Conservation (phyloP, 2,113 vertebrate genomes). For the Ceratotherium simum region DNA sequence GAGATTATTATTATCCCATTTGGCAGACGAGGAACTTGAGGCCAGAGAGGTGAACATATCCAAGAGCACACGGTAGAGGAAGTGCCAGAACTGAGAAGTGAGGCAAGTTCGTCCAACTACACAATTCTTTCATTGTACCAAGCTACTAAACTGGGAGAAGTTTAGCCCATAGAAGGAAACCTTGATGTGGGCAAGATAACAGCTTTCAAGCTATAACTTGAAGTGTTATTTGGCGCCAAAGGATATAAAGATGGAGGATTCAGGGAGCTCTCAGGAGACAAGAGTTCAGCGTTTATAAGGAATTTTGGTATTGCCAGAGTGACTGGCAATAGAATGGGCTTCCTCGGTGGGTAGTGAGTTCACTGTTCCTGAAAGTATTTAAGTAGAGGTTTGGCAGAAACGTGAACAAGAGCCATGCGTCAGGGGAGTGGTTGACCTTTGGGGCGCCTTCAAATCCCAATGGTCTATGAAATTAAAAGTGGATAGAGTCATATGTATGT, state of each 20-base stretch:
- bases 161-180: background rate
- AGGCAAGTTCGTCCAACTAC: background rate
- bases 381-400: background rate
- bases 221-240: background rate
- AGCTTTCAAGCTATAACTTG: background rate
- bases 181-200: background rate
- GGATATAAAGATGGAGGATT: background rate
- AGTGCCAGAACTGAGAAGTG: background rate
- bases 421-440: background rate
- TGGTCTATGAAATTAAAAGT: background rate
- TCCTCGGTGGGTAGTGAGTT: background rate
- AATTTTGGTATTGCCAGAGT: background rate
- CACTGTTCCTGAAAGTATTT: background rate
- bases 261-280: background rate
- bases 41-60: background rate
- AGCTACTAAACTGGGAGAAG: background rate
- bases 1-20: background rate
- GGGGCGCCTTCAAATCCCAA: background rate
- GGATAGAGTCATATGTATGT: background rate
- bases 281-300: background rate
- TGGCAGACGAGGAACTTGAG: slow-evolving; percentile 5
- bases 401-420: background rate
- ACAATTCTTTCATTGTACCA: background rate
- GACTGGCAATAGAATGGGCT: background rate
- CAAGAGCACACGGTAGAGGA: background rate